A percentile compares a stretch with the other conserved stretches of the same genome.
Conservation (phyloP, 2,113 vertebrate species). For the Myotis lucifugus region DNA sequence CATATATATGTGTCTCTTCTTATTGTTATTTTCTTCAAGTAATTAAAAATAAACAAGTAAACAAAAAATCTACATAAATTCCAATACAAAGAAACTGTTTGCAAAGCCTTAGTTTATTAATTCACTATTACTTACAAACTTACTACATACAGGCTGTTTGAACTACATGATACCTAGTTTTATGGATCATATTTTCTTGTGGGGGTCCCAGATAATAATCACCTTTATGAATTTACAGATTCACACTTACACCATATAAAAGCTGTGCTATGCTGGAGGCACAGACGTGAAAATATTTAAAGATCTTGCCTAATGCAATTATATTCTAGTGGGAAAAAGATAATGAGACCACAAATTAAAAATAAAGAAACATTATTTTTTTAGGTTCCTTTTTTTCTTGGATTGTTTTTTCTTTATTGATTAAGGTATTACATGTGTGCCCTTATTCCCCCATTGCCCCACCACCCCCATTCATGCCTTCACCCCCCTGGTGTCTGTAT, state of each 20-base stretch:
- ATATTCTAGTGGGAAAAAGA: neutral
- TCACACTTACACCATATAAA: neutral
- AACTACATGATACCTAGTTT: neutral
- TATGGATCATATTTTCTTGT: neutral
- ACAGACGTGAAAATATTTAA: neutral
- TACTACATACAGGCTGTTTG: neutral
- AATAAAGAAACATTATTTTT: neutral
- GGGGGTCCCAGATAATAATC: neutral
- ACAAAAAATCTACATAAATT: neutral
- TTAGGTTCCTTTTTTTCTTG: no score
- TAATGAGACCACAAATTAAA: neutral
- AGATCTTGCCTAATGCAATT: neutral
- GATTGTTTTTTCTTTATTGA: no score
- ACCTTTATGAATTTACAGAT: neutral
- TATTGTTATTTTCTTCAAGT: neutral
- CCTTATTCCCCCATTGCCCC: no score
- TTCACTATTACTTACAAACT: neutral
- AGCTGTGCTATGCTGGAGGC: neutral
- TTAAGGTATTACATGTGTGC: no score
- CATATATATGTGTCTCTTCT: neutral
- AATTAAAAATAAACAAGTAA: neutral
- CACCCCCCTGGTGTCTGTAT: no score
- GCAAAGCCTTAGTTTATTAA: neutral
- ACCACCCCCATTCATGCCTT: no score
- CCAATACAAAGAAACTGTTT: neutral